These are phyloP conservation scores for Nannospalax galili DNA, from an alignment of 2,113 vertebrate genomes.

Conservation along the genomic window DNA sequence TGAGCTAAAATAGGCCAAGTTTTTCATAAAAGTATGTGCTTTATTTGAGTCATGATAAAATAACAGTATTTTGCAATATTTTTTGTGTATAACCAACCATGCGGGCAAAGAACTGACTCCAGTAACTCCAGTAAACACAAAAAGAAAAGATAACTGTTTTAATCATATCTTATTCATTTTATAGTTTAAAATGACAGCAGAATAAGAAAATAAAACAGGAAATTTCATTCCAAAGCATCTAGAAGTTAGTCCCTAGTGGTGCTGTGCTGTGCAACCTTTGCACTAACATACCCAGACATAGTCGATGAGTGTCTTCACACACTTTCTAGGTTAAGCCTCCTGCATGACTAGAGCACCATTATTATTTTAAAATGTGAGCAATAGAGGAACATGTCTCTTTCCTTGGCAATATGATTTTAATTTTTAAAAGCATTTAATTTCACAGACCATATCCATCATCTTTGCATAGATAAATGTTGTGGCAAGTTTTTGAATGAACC, in stretches of 20 bases:
- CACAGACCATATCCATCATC: slow-evolving; percentile 36
- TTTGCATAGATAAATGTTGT: slow-evolving; percentile 65
- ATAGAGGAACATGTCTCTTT: not conserved
- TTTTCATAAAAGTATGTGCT: slow-evolving; percentile 59
- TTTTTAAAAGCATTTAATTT: slow-evolving; percentile 69
- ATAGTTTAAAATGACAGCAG: slow-evolving; percentile 57
- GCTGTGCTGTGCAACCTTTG: slow-evolving; percentile 37
- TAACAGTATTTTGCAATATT: not conserved
- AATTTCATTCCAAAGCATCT: slow-evolving; percentile 60
- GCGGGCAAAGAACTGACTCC: slow-evolving; percentile 60
- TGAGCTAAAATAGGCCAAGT: not conserved
- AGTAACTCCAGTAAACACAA: slow-evolving; percentile 75
- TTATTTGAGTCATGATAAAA: slow-evolving; percentile 17
- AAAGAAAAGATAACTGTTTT: slow-evolving; percentile 71
- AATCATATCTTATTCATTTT: slow-evolving; percentile 60
- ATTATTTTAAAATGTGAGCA: slow-evolving; percentile 61
- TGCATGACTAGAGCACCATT: slow-evolving; percentile 58
- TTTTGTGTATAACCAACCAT: not conserved
- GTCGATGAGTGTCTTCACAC: slow-evolving; percentile 71
- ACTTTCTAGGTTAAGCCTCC: slow-evolving; percentile 49
- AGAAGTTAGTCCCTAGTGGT: too few species aligned
- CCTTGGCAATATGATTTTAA: slow-evolving; percentile 64
- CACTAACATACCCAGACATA: slow-evolving; percentile 51
- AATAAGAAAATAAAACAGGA: slow-evolving; percentile 68
- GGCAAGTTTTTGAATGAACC: slow-evolving; percentile 77